A percentile compares a stretch with the other conserved stretches of the same genome.
Conservation (phyloP, 2,797 vertebrate genomes). For the Poeciliopsis infans region DNA sequence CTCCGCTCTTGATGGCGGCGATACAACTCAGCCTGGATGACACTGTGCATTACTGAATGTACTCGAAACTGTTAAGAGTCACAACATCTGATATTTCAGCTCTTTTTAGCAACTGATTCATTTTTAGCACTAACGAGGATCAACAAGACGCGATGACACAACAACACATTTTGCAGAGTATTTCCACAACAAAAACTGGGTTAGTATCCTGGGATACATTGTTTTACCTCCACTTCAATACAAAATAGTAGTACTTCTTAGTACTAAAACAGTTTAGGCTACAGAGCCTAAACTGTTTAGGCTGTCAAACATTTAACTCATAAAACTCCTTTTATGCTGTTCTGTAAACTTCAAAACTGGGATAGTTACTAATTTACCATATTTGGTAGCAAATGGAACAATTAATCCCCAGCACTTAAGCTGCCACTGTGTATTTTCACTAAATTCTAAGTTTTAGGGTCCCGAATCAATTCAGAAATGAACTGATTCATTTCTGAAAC, state of each 20-base stretch:
- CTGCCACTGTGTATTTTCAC: not conserved
- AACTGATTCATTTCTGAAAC: not conserved
- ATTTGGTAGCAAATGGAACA: not conserved
- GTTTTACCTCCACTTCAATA: not conserved
- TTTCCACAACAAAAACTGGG: not conserved
- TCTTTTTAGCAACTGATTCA: not conserved
- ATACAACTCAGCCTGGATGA: not conserved
- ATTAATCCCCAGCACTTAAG: not conserved
- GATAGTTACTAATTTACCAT: not conserved
- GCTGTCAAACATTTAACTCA: not conserved
- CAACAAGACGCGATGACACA: not conserved
- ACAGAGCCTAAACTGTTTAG: not conserved
- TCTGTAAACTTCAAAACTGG: not conserved
- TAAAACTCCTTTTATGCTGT: not conserved
- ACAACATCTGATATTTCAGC: conserved; percentile 7
- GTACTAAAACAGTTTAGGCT: no score
- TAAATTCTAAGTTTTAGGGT: not conserved
- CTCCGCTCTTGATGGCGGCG: conserved; percentile 18
- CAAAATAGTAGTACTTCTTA: not conserved
- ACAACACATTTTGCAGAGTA: not conserved
- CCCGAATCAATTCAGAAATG: not conserved
- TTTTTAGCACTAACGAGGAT: not conserved
- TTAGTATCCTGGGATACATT: not conserved
- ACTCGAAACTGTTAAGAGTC: not conserved
- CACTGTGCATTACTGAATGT: conserved; percentile 6